Percentiles rank a stretch among this genome's conserved stretches.
These are phyloP conservation scores for Gortyna flavago DNA, from an alignment of 2,888 invertebrate genomes.

Conservation along the genomic window DNA sequence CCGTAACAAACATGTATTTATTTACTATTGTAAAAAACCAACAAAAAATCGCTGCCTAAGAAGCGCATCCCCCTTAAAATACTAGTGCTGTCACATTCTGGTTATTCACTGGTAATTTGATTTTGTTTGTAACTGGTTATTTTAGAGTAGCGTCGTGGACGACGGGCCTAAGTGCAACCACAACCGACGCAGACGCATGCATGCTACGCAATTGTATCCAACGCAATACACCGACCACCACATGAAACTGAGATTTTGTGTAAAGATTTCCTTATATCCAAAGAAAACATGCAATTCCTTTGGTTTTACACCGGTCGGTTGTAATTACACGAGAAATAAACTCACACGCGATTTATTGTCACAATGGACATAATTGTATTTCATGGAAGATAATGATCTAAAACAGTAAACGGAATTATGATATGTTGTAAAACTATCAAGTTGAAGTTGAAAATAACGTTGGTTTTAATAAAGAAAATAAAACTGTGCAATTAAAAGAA, in stretches of 20 bases:
- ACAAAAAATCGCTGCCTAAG: no score
- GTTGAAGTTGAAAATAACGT: background rate
- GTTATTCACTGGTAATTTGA: background rate
- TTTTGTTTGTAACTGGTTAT: background rate
- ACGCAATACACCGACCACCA: background rate
- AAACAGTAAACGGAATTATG: background rate
- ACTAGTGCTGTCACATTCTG: no score
- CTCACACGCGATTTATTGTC: slow-evolving; percentile 22
- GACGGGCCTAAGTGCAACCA: background rate
- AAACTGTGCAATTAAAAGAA: background rate
- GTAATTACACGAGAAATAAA: slow-evolving; percentile 26
- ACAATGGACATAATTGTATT: background rate
- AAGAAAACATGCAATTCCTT: slow-evolving; percentile 14
- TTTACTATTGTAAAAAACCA: no score
- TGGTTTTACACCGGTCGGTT: background rate
- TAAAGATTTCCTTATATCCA: slow-evolving; percentile 10
- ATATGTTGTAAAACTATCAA: background rate
- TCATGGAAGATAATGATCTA: slow-evolving; percentile 8
- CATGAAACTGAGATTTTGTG: slow-evolving; percentile 12
- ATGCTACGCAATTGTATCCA: slow-evolving; percentile 14
- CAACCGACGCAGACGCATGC: slow-evolving; percentile 8
- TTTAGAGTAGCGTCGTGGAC: background rate
- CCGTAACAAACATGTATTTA: no score
- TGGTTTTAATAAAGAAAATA: background rate
- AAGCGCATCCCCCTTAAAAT: no score